Percentiles rank a stretch among this genome's conserved stretches.
Conservation (phyloP, 2,797 vertebrate species). For the Anguilla pacifica region DNA sequence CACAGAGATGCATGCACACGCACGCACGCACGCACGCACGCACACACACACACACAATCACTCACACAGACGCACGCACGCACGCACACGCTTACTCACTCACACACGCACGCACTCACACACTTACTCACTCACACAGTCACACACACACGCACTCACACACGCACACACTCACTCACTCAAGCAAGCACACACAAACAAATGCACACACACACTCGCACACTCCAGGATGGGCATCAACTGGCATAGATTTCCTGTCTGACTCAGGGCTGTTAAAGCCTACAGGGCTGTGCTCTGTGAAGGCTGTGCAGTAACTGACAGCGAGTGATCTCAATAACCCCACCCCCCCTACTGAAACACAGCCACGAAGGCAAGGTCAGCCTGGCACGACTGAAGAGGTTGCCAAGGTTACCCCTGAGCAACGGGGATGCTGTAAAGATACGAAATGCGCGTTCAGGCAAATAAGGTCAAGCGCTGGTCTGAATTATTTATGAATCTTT, state of each 20-base stretch:
- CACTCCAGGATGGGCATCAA: conserved; percentile 3
- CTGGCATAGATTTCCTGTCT: conserved; percentile 42
- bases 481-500: conserved; percentile 23
- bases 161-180: too few relatives aligned
- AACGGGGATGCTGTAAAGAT: background rate
- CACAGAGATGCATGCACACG: too few relatives aligned
- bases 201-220: background rate
- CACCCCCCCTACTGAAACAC: conserved; percentile 44
- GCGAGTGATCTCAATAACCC: conserved; percentile 34
- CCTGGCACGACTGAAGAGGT: background rate
- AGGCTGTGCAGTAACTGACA: conserved; percentile 54
- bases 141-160: too few relatives aligned
- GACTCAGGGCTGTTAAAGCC: conserved; percentile 26
- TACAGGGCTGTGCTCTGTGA: conserved; percentile 27
- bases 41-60: too few relatives aligned
- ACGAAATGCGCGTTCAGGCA: background rate
- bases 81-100: too few relatives aligned
- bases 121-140: too few relatives aligned
- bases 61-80: too few relatives aligned
- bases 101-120: too few relatives aligned
- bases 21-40: too few relatives aligned
- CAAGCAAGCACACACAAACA: too few relatives aligned
- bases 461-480: background rate
- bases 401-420: background rate
- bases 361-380: conserved; percentile 56